Conservation (phyloP, 2,797 vertebrate species). For the Lepus townsendii region DNA sequence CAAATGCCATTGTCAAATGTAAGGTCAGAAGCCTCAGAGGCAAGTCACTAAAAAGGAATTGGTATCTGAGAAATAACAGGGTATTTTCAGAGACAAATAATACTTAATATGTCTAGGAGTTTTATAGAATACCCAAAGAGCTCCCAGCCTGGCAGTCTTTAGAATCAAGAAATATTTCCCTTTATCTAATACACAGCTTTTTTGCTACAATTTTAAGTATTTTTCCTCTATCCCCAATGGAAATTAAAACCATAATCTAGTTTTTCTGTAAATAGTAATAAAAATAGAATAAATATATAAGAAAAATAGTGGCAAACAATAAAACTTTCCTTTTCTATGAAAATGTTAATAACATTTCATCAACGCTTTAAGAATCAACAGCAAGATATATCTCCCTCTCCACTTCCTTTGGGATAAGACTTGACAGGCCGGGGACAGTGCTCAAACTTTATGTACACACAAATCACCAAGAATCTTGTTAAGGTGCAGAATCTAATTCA, state of each 20-base stretch:
- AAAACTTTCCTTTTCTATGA: conserved; percentile 30
- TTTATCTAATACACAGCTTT: neutral
- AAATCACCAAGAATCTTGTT: neutral
- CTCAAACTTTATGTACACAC: neutral
- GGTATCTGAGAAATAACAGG: neutral
- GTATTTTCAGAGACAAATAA: conserved; percentile 11
- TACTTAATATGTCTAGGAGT: neutral
- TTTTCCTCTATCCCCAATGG: neutral
- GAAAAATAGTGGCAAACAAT: neutral
- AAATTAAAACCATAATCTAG: conserved; percentile 32
- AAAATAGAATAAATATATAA: neutral
- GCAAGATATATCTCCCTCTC: neutral
- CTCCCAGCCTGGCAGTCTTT: neutral
- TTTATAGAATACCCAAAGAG: neutral
- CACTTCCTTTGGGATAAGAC: conserved; percentile 24
- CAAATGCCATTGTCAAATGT: neutral
- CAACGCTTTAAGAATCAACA: neutral
- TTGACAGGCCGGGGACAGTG: neutral
- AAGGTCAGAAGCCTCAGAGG: conserved; percentile 28
- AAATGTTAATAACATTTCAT: conserved; percentile 1
- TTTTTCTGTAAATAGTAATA: conserved; percentile 40
- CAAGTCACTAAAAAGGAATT: neutral
- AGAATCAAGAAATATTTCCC: conserved; percentile 17
- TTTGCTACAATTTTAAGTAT: neutral
- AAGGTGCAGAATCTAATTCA: neutral